phyloP scores from a whole-genome alignment of 2,888 invertebrate genomes.

The Tuta absoluta region DNA sequence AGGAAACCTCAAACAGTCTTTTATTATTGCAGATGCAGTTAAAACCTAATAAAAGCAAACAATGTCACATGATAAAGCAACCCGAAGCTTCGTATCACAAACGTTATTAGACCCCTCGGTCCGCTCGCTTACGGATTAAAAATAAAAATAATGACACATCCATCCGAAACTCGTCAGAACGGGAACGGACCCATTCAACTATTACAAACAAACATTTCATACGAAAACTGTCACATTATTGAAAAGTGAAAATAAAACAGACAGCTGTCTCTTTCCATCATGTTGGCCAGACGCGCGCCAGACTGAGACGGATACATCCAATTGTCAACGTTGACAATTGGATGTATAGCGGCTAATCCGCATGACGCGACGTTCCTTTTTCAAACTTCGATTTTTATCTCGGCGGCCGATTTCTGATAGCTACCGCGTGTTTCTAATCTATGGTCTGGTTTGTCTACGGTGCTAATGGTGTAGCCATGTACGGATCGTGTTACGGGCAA shows the following conservation, averaged over 20 bases:
- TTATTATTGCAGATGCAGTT: conserved; percentile 3
- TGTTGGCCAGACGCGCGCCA: conserved; percentile 38
- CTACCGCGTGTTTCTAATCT: conserved; percentile 64
- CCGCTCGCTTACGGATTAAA: conserved; percentile 66
- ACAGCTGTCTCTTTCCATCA: conserved; percentile 56
- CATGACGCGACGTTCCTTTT: conserved; percentile 71
- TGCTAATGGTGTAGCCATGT: conserved; percentile 75
- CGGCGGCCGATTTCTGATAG: conserved; percentile 68
- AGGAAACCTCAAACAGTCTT: not conserved
- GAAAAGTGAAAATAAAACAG: conserved; percentile 74
- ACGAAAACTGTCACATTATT: conserved; percentile 78
- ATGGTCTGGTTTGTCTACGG: conserved; percentile 58
- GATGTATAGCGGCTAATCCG: conserved; percentile 76
- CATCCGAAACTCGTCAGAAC: conserved; percentile 59
- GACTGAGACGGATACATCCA: conserved; percentile 68
- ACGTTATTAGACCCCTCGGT: conserved; percentile 47
- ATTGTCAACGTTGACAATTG: conserved; percentile 75
- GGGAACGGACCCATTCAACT: conserved; percentile 61
- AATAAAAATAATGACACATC: conserved; percentile 69
- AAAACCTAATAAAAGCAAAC: not conserved
- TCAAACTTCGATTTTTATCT: conserved; percentile 62
- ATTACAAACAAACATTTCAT: conserved; percentile 77
- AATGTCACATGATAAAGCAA: conserved; percentile 15
- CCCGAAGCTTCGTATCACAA: conserved; percentile 33
- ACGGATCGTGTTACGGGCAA: conserved; percentile 61